Evolutionary conservation across 2,888 invertebrate genomes (phyloP), one percentile per base, ranked within the genome.

Genomic region (Nycteola revayana): DNA sequence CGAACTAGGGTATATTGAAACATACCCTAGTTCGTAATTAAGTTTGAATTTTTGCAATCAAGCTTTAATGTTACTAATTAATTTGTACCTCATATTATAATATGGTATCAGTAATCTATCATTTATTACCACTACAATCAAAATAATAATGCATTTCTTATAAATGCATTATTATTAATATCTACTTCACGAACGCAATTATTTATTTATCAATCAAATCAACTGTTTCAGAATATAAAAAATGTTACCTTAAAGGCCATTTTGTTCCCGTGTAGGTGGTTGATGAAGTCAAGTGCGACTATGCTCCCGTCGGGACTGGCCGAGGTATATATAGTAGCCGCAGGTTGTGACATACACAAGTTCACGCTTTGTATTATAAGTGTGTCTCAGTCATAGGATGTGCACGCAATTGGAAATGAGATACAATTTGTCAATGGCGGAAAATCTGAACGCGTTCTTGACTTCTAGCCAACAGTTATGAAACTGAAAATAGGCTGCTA

Each of bases 341-440:
- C 38, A 38, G 60, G 72, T 84, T 86, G 87, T 79, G 85, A 79
- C 81, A 78, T 61, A 36, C 53, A 71, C 83, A 83, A 82, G 81
- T 75, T 72, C 75, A 64, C 69, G 68, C 65, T 85, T 83, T 77
- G 85, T 82, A 85, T 85, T 81, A 69, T 77, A 52, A 58, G 49
- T 63, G 69, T 73, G 81, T 79, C 74, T 77, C 75, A 73, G 66
- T 73, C 62, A n/a, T 14, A 59, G 75, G 66, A 83, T 85, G 86
- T 84, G 86, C 73, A 63, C 64, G 85, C 71, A 84, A 86, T 85
- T 80, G 72, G 58, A 79, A 86, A 86, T 86, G 85, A 86, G 83
- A 58, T 64, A 68, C 67, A 66, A n/a, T 85, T 82, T 77, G 83
- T 80, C 76, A 84, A 80, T 75, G 80, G 77, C 69, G 82, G 83